Base-by-base conservation (phyloP, 2,888 invertebrate species). In the Rugalucina vietnamica region DNA sequence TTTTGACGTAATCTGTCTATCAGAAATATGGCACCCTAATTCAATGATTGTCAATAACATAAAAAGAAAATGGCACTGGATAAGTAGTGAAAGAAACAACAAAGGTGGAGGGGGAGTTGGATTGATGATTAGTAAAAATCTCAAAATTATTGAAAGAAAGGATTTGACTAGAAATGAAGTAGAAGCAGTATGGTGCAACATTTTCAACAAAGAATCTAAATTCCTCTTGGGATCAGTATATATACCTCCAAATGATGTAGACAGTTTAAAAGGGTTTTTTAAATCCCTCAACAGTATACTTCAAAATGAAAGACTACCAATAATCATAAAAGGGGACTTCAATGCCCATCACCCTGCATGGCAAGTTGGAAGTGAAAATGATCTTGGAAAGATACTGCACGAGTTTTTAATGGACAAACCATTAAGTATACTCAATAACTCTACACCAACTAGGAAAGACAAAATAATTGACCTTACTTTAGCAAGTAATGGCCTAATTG, bases 151-250 rank as follows among this genome's bases (percentile, higher is more conserved):
- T 77, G 77, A 71, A 71, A 77, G 77, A 50, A 70, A 50, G 27
- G 57, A 78, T 36, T 54, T 72, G 21, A 34, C 18, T 0, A n/a
- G 10, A 1, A 8, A 12, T 57, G 32, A 50, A 29, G 36, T 39
- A 27, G 78, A 78, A 50, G 78, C 78, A 57, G 78, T 78, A 21
- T 78, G 78, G 72, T 72, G 78, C n/a, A 37, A 78, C 5, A 24
- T 78, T 4, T 78, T 37, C 29, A n/a, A 14, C 2, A n/a, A 72
- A 18, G 39, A 78, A 34, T 3, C 1, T 8, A 21, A 24, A 0
- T 39, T 77, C 24, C 8, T 71, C 1, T 0, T 50, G 14, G 49
- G 29, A 5, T 77, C 77, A 3, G 37, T 77, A 12, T 71, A 77
- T 27, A 77, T 77, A 10, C 77, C 77, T 54, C 60, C 60, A 29